These are phyloP conservation scores for Epirrhoe tristata DNA, from an alignment of 2,888 invertebrate genomes.

Conservation along the genomic window DNA sequence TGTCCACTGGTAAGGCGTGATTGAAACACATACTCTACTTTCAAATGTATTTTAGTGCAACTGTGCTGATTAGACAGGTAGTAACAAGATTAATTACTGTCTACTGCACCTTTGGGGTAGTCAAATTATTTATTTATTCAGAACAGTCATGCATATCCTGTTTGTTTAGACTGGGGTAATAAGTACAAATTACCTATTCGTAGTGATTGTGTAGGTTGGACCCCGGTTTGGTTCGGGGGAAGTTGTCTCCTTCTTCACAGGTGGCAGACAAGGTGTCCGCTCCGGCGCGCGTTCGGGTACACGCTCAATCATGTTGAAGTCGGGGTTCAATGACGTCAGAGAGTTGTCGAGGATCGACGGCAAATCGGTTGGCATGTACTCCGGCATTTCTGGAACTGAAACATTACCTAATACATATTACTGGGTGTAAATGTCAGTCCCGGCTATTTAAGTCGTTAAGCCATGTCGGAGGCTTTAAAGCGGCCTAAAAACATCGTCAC, in stretches of 20 bases:
- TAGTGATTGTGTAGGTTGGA: constrained; percentile 71
- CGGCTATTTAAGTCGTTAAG: too few species aligned
- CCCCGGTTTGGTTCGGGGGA: constrained; percentile 61
- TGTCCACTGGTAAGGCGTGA: too few species aligned
- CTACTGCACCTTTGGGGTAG: too few species aligned
- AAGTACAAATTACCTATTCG: constrained; percentile 61
- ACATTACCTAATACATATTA: neutral
- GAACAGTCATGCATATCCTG: too few species aligned
- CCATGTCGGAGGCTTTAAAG: too few species aligned
- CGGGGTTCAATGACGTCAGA: constrained; percentile 20
- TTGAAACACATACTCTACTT: too few species aligned
- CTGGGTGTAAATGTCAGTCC: neutral
- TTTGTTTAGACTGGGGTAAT: too few species aligned
- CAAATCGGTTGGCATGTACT: constrained; percentile 46
- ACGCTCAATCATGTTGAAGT: constrained; percentile 68
- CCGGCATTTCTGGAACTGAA: constrained; percentile 28
- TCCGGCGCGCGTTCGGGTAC: neutral
- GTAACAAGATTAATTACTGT: too few species aligned
- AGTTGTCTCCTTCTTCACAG: constrained; percentile 64
- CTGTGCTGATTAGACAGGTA: too few species aligned
- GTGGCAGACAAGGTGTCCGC: neutral
- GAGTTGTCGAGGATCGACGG: constrained; percentile 61
- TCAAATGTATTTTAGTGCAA: too few species aligned
- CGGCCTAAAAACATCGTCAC: too few species aligned
- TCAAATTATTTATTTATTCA: too few species aligned